Evolutionary conservation across 2,888 invertebrate genomes (phyloP), one percentile per base, ranked within the genome.

Genomic region (Barypeithes pellucidus): DNA sequence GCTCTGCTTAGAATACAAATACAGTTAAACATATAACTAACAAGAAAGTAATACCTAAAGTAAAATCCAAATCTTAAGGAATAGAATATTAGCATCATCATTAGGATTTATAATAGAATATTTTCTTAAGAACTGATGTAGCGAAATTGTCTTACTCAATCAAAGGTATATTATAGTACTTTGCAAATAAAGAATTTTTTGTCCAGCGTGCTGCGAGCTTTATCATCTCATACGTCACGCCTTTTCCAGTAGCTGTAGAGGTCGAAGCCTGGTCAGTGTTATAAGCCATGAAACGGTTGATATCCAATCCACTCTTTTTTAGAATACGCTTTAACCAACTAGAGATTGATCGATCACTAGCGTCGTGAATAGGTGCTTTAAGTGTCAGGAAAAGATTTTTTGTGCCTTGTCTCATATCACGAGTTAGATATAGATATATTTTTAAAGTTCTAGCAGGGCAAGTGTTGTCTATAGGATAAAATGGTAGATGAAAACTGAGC

Each of bases 141-240:
- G 39, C 59, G 57, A 29, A 57, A 29, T 57, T 57, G n/a, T n/a
- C n/a, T n/a, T n/a, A 24, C 29, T n/a, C n/a, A n/a, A n/a, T n/a
- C n/a, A n/a, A 16, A 16, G 75, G 67, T 20, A 63, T 77, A 72
- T 50, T 80, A 78, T 68, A 29, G 67, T n/a, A n/a, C n/a, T n/a
- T n/a, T n/a, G n/a, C n/a, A n/a, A n/a, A n/a, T n/a, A n/a, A 39
- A 0, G 80, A 80, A 11, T 67, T 61, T 43, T 73, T 24, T 1
- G 78, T 67, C 77, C 80, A 79, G 11, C 79, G 79, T n/a, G 78
- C 79, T 16, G 78, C 68, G 29, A 72, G 72, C 18, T 67, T 45
- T 43, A 80, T 80, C 0, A 39, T 45, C 50, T 80, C 79, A 29
- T 79, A 57, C 47, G 47, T 76, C n/a, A 71, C 73, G 7, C 60